phyloP scores from a whole-genome alignment of 2,888 invertebrate genomes.

The Cheilosia vernalis region DNA sequence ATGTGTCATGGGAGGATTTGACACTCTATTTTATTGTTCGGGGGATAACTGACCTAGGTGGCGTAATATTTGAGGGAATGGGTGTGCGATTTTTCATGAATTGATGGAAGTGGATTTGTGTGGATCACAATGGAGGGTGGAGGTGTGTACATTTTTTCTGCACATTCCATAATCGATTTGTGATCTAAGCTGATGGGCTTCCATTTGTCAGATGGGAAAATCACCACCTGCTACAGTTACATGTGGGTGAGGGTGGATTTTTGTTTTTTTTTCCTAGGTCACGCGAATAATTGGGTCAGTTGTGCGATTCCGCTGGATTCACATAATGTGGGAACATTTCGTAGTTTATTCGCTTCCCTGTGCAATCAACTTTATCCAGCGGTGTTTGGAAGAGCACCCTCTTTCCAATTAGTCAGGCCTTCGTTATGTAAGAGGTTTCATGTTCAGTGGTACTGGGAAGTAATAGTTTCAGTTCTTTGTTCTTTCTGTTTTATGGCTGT shows the following conservation, averaged over 20 bases:
- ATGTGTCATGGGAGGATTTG: constrained; percentile 48
- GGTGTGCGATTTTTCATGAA: constrained; percentile 19
- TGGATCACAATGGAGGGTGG: constrained; percentile 2
- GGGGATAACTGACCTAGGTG: constrained; percentile 62
- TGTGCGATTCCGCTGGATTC: constrained; percentile 47
- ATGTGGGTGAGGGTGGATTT: neutral
- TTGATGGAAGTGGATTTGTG: constrained; percentile 26
- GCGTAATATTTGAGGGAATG: constrained; percentile 4
- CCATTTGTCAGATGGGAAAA: constrained; percentile 39
- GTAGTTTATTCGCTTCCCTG: neutral
- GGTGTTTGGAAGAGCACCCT: neutral
- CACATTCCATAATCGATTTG: constrained; percentile 51
- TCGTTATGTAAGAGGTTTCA: neutral
- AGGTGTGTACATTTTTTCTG: neutral
- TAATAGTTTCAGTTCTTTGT: constrained; percentile 1
- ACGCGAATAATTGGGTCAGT: constrained; percentile 67
- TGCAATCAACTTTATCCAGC: neutral
- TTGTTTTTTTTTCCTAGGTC: constrained; percentile 31
- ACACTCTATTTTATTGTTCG: constrained; percentile 29
- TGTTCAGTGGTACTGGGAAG: neutral
- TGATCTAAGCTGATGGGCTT: constrained; percentile 29
- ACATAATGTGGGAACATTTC: constrained; percentile 5
- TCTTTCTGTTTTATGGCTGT: neutral
- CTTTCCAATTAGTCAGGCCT: constrained; percentile 16
- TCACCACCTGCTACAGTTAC: constrained; percentile 43